These are phyloP conservation scores for Gila orcuttii DNA, from an alignment of 2,113 vertebrate genomes.

Conservation along the genomic window DNA sequence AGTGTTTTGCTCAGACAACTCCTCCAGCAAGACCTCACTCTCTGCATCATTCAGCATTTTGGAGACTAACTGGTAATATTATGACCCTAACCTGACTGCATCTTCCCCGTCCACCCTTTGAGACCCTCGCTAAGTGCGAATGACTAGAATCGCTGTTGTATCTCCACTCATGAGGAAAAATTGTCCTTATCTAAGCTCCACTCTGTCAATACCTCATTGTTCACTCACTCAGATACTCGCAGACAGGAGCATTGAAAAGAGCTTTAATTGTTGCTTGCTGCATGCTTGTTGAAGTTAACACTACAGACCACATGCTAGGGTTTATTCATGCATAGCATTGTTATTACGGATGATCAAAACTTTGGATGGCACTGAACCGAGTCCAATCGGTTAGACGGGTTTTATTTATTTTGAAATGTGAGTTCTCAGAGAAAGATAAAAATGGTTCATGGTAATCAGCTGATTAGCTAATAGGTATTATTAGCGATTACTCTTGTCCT, in stretches of 20 bases:
- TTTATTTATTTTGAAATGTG: constrained; percentile 36
- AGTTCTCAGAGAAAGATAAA: constrained; percentile 41
- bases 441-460: constrained; percentile 50
- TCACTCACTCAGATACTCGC: not conserved
- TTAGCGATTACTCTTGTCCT: constrained; percentile 47
- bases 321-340: not conserved
- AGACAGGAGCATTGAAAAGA: constrained; percentile 7
- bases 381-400: not conserved
- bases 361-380: not conserved
- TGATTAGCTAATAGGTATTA: constrained; percentile 56
- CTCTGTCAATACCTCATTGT: constrained; percentile 7
- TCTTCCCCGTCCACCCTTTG: constrained; percentile 65
- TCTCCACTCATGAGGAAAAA: not conserved
- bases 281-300: not conserved
- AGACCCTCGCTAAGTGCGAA: constrained; percentile 69
- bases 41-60: constrained; percentile 69
- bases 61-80: constrained; percentile 66
- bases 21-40: constrained; percentile 56
- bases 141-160: constrained; percentile 62
- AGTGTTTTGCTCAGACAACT: constrained; percentile 68
- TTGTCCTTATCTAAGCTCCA: not conserved
- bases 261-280: not conserved
- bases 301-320: not conserved
- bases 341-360: not conserved
- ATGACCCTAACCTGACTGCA: constrained; percentile 62